Evolutionary conservation across 2,888 invertebrate genomes (phyloP).

Genomic region (Orgyia antiqua): DNA sequence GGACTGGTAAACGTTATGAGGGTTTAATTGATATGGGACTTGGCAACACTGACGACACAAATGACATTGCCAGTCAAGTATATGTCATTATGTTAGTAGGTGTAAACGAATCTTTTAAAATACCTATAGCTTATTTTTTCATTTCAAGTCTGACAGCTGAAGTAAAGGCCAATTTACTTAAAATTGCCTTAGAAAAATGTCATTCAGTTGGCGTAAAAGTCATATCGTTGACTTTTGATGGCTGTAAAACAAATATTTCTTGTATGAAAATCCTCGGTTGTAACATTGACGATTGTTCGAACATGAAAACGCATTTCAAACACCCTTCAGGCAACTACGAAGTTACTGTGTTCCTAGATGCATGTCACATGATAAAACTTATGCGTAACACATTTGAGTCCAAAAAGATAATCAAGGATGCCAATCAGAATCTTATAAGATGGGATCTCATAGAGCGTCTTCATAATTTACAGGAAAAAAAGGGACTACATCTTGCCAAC

Average conservation of each 20-base stretch:
- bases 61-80: no score
- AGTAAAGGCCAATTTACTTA: not conserved
- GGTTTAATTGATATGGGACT: no score
- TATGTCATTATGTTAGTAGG: not conserved
- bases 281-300: not conserved
- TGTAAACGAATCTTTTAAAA: not conserved
- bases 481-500: no score
- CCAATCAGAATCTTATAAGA: not conserved
- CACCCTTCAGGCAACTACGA: not conserved
- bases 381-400: not conserved
- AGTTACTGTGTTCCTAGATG: conserved; percentile 1
- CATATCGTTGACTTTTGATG: not conserved
- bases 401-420: not conserved
- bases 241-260: not conserved
- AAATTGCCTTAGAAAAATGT: not conserved
- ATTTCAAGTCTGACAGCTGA: not conserved
- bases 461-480: no score
- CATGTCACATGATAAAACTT: conserved; percentile 3
- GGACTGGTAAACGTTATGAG: conserved; percentile 8
- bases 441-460: no score
- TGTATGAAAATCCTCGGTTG: not conserved
- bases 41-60: not conserved
- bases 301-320: not conserved
- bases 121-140: not conserved
- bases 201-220: not conserved